A percentile compares a stretch with the other conserved stretches of the same genome.
phyloP scores from a whole-genome alignment of 2,113 vertebrate species.

The Eudyptes chrysolophus region DNA sequence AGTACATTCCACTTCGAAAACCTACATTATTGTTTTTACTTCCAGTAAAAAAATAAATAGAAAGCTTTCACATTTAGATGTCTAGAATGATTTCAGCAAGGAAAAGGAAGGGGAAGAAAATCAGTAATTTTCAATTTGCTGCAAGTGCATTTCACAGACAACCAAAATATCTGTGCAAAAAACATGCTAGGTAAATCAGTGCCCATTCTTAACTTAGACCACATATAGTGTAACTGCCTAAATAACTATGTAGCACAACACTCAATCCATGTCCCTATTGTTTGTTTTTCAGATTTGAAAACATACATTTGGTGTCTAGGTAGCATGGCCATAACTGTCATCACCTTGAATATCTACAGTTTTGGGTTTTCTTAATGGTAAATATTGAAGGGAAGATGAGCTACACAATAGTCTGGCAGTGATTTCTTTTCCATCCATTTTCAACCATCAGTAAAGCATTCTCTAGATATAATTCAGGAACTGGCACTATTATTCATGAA shows the following conservation, averaged over 20 bases:
- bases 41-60: background rate
- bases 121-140: background rate
- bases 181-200: background rate
- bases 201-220: background rate
- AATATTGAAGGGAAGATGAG: background rate
- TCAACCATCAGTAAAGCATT: background rate
- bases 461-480: background rate
- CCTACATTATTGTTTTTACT: background rate
- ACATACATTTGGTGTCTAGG: background rate
- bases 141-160: background rate
- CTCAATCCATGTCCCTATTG: background rate
- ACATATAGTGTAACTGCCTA: background rate
- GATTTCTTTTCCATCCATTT: background rate
- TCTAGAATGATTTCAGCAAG: background rate
- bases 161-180: background rate
- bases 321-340: background rate
- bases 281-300: background rate
- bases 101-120: background rate
- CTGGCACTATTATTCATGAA: background rate
- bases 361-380: background rate
- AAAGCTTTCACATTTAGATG: background rate
- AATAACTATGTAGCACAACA: background rate
- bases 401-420: background rate
- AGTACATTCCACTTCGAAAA: background rate
- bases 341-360: background rate